Evolutionary conservation across 2,797 vertebrate genomes (phyloP).

Genomic region (Bovichtus diacanthus): DNA sequence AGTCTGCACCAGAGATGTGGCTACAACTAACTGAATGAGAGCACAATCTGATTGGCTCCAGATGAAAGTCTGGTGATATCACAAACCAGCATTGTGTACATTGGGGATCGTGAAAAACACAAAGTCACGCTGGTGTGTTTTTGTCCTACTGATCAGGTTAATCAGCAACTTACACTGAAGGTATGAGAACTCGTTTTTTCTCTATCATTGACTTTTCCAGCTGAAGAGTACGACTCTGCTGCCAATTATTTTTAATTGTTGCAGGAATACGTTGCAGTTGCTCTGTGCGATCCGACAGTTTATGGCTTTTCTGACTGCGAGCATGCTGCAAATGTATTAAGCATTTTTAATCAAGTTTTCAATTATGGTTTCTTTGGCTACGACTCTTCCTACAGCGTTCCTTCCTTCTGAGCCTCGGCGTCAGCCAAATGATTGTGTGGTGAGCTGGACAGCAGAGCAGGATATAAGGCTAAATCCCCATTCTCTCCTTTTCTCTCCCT

Average conservation of each 20-base stretch:
- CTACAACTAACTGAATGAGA: background rate
- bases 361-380: slow-evolving; percentile 52
- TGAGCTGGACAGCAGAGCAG: slow-evolving; percentile 51
- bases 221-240: background rate
- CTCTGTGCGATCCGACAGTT: background rate
- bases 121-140: background rate
- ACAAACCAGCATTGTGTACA: too few relatives aligned
- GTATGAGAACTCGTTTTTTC: background rate
- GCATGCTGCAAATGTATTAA: slow-evolving; percentile 36
- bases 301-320: too few relatives aligned
- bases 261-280: background rate
- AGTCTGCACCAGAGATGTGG: too few relatives aligned
- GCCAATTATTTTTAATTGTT: background rate
- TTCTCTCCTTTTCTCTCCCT: slow-evolving; percentile 55
- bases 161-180: background rate
- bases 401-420: slow-evolving; percentile 14
- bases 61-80: too few relatives aligned
- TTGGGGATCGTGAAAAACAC: background rate
- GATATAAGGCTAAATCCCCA: slow-evolving; percentile 60
- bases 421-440: slow-evolving; percentile 59
- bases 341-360: slow-evolving; percentile 69
- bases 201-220: background rate
- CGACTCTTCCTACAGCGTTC: slow-evolving; percentile 17
- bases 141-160: background rate
- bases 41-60: too few relatives aligned